These are phyloP conservation scores for Tautogolabrus adspersus DNA, from an alignment of 2,113 vertebrate species.

Conservation along the genomic window DNA sequence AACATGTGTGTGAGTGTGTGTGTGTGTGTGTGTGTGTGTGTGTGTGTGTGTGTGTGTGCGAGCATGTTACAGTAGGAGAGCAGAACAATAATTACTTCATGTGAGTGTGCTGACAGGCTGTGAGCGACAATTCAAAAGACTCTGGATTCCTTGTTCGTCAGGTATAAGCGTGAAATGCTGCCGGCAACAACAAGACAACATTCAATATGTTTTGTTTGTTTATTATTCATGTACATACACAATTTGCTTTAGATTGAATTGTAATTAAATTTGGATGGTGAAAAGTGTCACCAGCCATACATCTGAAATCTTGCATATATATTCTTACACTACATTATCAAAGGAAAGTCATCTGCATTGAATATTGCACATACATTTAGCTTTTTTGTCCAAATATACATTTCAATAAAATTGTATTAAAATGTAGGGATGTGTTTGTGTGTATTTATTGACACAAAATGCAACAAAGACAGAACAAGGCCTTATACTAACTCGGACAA, in stretches of 20 bases:
- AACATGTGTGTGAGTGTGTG: not conserved
- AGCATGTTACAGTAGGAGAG: slow-evolving; percentile 3
- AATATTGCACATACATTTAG: not conserved
- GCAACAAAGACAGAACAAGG: too few species aligned
- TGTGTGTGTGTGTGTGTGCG: not conserved
- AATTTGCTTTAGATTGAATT: not conserved
- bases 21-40: not conserved
- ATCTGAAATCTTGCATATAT: not conserved
- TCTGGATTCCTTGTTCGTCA: slow-evolving; percentile 9
- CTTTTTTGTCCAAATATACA: too few species aligned
- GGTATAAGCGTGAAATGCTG: slow-evolving; percentile 1
- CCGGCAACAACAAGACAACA: not conserved
- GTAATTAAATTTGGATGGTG: not conserved
- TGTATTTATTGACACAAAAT: too few species aligned
- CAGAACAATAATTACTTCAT: slow-evolving; percentile 30
- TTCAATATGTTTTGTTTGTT: not conserved
- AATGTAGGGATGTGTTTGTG: too few species aligned
- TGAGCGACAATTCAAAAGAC: slow-evolving; percentile 10
- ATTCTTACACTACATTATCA: not conserved
- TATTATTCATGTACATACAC: slow-evolving; percentile 1
- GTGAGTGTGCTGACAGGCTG: slow-evolving; percentile 26
- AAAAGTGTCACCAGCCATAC: not conserved
- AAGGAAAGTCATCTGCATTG: not conserved
- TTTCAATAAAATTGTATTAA: too few species aligned
- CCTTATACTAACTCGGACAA: too few species aligned